Evolutionary conservation across 2,888 invertebrate genomes (phyloP), one percentile per base, ranked within the genome.

Genomic region (Psylliodes chrysocephalus): DNA sequence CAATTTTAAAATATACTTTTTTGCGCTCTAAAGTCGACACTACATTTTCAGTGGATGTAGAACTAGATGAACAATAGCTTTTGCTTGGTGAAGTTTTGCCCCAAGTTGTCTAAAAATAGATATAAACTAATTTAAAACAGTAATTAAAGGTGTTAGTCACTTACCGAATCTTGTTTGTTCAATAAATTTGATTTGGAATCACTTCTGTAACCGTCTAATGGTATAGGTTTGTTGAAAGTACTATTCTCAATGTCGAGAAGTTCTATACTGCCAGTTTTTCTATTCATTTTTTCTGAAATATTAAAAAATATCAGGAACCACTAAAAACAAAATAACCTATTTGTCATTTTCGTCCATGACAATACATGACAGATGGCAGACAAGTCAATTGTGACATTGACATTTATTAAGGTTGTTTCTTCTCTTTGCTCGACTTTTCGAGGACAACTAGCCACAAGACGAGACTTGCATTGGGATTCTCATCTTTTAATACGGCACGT

Each of bases 151-250:
- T 49, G 66, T 54, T 35, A 51, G 35, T 52, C 56, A 60, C 87
- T 89, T 87, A 92, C 92, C 81, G 90, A 90, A 83, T 92, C 92
- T 80, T 91, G 90, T 86, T 93, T 94, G 42, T 92, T 92, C 77
- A 93, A 86, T 71, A 93, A 92, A 83, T 91, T 92, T 65, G 93
- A 91, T 84, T 93, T 94, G 42, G 93, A 92, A 80, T 94, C 94
- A 0, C 92, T 91, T 80, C 91, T 90, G 76, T 92, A 84, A 5
- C 93, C 93, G 82, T 93, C 93, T 53, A 91, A 89, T 80, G 91
- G 91, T 53, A 91, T 90, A 83, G 70, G 84, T 70, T 92, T 93
- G 6, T 89, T 91, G 7, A 90, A 89, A 73, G 87, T 82, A 46
- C 85, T 86, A 78, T 86, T 87, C 69, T 91, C 91, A 65, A 88